Percentiles rank a stretch among this genome's conserved stretches.
These are phyloP conservation scores for Echiichthys vipera DNA, from an alignment of 2,797 vertebrate genomes.

Conservation along the genomic window DNA sequence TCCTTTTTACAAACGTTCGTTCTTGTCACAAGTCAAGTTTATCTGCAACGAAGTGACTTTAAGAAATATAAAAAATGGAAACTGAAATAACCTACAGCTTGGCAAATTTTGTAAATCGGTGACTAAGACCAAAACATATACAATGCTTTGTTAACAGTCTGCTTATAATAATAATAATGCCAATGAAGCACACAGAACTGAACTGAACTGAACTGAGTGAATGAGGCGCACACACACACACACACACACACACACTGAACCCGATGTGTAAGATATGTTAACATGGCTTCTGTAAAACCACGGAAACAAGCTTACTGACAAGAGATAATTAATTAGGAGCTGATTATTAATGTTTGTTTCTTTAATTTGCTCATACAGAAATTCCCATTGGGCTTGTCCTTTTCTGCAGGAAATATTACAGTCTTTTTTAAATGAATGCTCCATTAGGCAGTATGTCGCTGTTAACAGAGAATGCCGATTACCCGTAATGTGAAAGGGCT, in stretches of 20 bases:
- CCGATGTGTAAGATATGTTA: neutral
- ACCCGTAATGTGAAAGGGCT: neutral
- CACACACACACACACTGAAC: neutral
- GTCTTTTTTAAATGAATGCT: slow-evolving; percentile 6
- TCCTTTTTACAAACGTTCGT: neutral
- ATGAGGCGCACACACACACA: no score
- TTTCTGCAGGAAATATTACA: neutral
- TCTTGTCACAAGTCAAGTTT: neutral
- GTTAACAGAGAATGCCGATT: neutral
- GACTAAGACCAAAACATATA: slow-evolving; percentile 1
- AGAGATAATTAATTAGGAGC: slow-evolving; percentile 1
- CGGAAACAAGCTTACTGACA: neutral
- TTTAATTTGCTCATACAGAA: neutral
- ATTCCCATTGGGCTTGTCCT: slow-evolving; percentile 5
- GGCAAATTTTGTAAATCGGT: slow-evolving; percentile 10
- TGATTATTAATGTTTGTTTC: slow-evolving; percentile 16
- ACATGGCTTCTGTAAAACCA: neutral
- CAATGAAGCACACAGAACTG: no score
- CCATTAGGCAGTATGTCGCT: neutral
- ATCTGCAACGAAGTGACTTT: slow-evolving; percentile 12
- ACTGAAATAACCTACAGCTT: no score
- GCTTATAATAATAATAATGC: no score
- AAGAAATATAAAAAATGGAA: neutral
- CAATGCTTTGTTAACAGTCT: no score
- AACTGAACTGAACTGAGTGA: no score